Conservation (phyloP, 2,113 vertebrate species). For the Osmerus mordax region DNA sequence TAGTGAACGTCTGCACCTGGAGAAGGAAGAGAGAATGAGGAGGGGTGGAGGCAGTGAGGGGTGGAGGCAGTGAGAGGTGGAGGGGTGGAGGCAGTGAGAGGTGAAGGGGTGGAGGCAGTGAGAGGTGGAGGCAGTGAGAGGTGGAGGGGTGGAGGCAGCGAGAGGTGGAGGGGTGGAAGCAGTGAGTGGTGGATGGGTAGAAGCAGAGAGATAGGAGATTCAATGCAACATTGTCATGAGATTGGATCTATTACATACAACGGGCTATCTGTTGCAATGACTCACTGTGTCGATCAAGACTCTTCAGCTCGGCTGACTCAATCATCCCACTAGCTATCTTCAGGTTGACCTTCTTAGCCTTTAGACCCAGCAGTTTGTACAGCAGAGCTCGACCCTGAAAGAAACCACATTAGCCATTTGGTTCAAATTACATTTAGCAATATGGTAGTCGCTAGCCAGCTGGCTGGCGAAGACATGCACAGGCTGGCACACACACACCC, state of each 20-base stretch:
- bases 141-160: background rate
- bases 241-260: too few relatives aligned
- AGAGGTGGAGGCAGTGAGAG: background rate
- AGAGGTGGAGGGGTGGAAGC: background rate
- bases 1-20: constrained; percentile 89
- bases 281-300: constrained; percentile 58
- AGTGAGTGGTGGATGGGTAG: background rate
- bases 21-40: constrained; percentile 34
- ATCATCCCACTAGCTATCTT: constrained; percentile 66
- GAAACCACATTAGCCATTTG: constrained; percentile 2
- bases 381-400: constrained; percentile 66
- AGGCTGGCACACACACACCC: background rate
- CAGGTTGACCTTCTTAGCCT: constrained; percentile 59
- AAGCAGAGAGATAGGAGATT: background rate
- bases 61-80: background rate
- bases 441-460: background rate
- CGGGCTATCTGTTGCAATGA: background rate
- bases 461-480: background rate
- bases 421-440: background rate
- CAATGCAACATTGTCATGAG: background rate
- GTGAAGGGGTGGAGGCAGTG: background rate
- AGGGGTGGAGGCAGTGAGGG: background rate
- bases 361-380: constrained; percentile 61
- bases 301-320: constrained; percentile 59
- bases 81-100: background rate